These are phyloP conservation scores for Trematomus bernacchii DNA, from an alignment of 2,797 vertebrate genomes.

Conservation along the genomic window DNA sequence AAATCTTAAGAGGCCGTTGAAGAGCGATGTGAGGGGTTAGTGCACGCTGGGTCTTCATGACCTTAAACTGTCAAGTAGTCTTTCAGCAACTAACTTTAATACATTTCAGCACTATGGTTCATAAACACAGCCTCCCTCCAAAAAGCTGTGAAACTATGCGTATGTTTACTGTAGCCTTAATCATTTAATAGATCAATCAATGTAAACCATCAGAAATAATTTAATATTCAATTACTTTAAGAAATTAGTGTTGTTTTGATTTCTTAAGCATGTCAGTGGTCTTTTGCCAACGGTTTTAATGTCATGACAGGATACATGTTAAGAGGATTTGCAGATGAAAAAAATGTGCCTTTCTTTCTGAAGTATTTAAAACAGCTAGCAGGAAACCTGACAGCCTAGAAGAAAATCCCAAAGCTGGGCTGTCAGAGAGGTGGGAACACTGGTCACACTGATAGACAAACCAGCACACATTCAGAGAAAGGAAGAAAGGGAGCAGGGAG, in stretches of 20 bases:
- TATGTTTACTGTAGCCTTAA: background rate
- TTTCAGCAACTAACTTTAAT: slow-evolving; percentile 24
- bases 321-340: slow-evolving; percentile 28
- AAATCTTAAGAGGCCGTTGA: slow-evolving; percentile 49
- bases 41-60: slow-evolving; percentile 31
- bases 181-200: slow-evolving; percentile 2
- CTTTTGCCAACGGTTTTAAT: background rate
- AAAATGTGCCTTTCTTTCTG: slow-evolving; percentile 28
- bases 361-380: slow-evolving; percentile 45
- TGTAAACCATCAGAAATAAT: slow-evolving; percentile 1
- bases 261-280: background rate
- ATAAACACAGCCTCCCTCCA: background rate
- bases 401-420: slow-evolving; percentile 42
- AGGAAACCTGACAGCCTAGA: slow-evolving; percentile 49
- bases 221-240: background rate
- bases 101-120: background rate
- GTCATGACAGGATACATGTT: slow-evolving; percentile 11
- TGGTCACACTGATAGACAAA: slow-evolving; percentile 80
- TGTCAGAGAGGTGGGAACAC: slow-evolving; percentile 55
- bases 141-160: background rate
- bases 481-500: slow-evolving; percentile 21
- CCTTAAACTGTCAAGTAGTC: slow-evolving; percentile 48
- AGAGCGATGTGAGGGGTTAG: slow-evolving; percentile 55
- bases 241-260: background rate
- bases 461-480: slow-evolving; percentile 68